Evolutionary conservation across 92 coral and sea anemone species (phyloP).

Genomic region (Montipora capitata): DNA sequence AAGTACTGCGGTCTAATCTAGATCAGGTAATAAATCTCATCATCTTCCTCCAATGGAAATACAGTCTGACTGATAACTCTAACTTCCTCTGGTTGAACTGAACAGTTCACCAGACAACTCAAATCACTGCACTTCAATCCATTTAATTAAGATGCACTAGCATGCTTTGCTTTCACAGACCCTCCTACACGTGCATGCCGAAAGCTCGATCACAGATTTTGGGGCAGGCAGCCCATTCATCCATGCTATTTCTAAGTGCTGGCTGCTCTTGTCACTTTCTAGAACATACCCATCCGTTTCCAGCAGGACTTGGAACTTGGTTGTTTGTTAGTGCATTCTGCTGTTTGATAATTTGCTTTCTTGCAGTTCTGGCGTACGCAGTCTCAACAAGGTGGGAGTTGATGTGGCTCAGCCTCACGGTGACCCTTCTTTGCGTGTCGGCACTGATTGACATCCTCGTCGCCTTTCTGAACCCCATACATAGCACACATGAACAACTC

Average conservation of each 20-base stretch:
- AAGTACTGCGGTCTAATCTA: background rate
- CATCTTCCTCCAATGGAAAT: background rate
- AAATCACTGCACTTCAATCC: constrained; percentile 59
- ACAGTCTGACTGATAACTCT: too few relatives aligned
- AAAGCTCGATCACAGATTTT: constrained; percentile 59
- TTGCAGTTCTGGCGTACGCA: constrained; percentile 37
- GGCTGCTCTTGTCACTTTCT: constrained; percentile 2
- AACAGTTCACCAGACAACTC: constrained; percentile 37
- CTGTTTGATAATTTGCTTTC: constrained; percentile 26
- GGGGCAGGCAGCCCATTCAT: constrained; percentile 68
- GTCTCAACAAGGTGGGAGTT: constrained; percentile 51
- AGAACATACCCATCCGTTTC: constrained; percentile 46
- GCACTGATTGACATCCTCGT: background rate
- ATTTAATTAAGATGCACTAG: constrained; percentile 36
- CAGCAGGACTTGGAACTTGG: constrained; percentile 49
- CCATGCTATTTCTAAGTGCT: constrained; percentile 51
- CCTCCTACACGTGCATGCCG: constrained; percentile 59
- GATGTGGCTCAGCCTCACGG: constrained; percentile 52
- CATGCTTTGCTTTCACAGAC: constrained; percentile 40
- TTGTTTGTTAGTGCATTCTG: constrained; percentile 27
- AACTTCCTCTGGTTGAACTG: constrained; percentile 13
- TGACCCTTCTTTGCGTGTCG: too few relatives aligned
- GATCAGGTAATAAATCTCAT: background rate
- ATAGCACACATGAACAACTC: constrained; percentile 53
- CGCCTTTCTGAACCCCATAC: constrained; percentile 24